Conservation (phyloP, 2,113 vertebrate species). For the Polypterus senegalus region DNA sequence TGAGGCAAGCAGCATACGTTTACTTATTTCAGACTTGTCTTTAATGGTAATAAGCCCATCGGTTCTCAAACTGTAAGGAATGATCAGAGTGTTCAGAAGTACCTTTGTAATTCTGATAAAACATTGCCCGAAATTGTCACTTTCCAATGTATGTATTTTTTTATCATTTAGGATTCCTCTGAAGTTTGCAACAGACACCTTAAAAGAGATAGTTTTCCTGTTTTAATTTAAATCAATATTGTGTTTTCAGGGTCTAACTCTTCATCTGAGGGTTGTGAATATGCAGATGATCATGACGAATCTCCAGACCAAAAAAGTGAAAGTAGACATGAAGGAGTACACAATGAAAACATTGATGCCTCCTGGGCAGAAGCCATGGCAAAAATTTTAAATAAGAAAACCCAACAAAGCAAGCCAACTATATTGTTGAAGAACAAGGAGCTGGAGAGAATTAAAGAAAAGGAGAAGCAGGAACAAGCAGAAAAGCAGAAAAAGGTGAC, state of each 20-base stretch:
- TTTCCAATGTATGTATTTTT: too few species aligned
- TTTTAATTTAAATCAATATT: too few species aligned
- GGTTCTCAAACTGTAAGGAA: too few species aligned
- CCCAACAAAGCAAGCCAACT: slow-evolving; percentile 40
- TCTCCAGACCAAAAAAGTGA: not conserved
- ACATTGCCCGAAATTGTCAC: too few species aligned
- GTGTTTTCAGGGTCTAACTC: slow-evolving; percentile 3
- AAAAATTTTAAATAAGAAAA: slow-evolving; percentile 74
- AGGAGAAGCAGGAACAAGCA: slow-evolving; percentile 46
- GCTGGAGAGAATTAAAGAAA: slow-evolving; percentile 61
- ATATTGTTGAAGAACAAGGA: slow-evolving; percentile 76
- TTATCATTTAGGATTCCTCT: too few species aligned
- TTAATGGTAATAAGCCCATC: too few species aligned
- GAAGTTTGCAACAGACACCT: too few species aligned
- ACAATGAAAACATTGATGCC: slow-evolving; percentile 29
- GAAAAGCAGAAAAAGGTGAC: slow-evolving; percentile 65
- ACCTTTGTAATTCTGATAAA: too few species aligned
- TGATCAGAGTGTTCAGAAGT: too few species aligned
- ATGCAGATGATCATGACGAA: slow-evolving; percentile 45
- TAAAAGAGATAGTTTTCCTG: too few species aligned
- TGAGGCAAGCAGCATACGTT: too few species aligned
- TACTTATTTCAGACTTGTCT: too few species aligned
- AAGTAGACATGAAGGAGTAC: slow-evolving; percentile 16
- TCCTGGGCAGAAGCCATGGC: slow-evolving; percentile 95
- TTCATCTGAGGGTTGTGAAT: slow-evolving; percentile 31